Evolutionary conservation across 2,113 vertebrate genomes (phyloP), one percentile per base, ranked within the genome.

Genomic region (Zingel zingel): DNA sequence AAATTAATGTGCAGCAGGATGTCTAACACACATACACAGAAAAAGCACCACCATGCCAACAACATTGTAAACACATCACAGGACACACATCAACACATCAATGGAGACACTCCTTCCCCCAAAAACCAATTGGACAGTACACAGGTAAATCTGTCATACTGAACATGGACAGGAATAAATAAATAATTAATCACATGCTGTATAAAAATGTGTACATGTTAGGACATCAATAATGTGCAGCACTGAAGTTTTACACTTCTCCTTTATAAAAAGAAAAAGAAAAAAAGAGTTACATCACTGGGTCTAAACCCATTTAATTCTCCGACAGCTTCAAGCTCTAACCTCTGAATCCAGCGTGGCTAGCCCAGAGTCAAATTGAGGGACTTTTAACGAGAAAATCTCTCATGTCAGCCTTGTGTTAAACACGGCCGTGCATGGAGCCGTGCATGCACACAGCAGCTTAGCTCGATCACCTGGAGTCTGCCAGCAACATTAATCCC

Each of bases 381-480:
- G 61, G 63, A 36, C 23, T 45, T 79, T 72, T 62, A 27, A 81
- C n/a, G 13, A 21, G 66, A 16, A 33, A 45, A 45, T 23, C 65
- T 45, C 30, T 61, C 36, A 27, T 70, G 27, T 51, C 2, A 0
- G 64, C 43, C 15, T 33, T 15, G 25, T 57, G 73, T 56, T 81
- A 12, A 50, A 69, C 43, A 62, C 61, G 36, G 36, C 64, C 1
- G 0, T 15, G 53, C 59, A 13, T 36, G 53, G 53, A 62, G 62
- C 39, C 12, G 1, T 50, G 23, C 39, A 63, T 53, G 51, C 36
- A 69, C 13, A 3, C 71, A 51, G 25, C 48, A 53, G 77, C 69
- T 81, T 63, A 63, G 53, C 79, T 67, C 74, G 3, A 62, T 86
- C 81, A 84, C 79, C 79, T 72, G 63, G 16, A 64, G 45, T 59